These are phyloP conservation scores for Leucophenga montana DNA, from an alignment of 2,888 invertebrate genomes.

Conservation along the genomic window DNA sequence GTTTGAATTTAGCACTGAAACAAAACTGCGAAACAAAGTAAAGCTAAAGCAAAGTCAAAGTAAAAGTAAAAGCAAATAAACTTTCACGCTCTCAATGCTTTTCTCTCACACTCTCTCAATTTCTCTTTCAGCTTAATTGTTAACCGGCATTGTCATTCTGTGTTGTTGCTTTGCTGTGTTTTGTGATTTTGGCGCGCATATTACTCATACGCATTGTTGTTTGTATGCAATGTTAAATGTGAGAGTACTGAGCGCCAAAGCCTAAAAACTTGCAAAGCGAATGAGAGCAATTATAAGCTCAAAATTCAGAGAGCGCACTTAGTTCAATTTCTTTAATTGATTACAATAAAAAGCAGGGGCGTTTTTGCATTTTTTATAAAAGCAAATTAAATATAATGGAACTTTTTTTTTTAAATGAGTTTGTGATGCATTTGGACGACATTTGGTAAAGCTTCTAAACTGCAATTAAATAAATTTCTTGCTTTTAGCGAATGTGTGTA, in stretches of 20 bases:
- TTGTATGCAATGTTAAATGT: not conserved
- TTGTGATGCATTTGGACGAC: no score
- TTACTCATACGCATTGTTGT: conserved; percentile 19
- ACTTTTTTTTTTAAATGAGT: no score
- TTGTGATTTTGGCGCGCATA: conserved; percentile 28
- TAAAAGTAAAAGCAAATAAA: conserved; percentile 12
- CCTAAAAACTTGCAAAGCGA: no score
- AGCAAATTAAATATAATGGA: no score
- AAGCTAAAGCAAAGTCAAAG: conserved; percentile 11
- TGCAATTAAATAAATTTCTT: no score
- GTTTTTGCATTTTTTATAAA: no score
- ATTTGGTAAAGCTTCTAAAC: no score
- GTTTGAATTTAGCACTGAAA: conserved; percentile 42
- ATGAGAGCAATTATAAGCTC: not conserved
- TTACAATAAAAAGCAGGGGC: not conserved
- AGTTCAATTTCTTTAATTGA: no score
- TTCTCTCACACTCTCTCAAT: conserved; percentile 17
- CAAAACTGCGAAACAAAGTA: not conserved
- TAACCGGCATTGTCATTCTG: conserved; percentile 8
- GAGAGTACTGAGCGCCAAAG: not conserved
- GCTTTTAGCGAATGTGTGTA: no score
- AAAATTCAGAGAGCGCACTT: not conserved
- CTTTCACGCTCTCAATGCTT: conserved; percentile 14
- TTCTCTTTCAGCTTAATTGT: not conserved
- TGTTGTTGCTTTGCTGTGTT: conserved; percentile 14